These are phyloP conservation scores for Solenopsis fugax DNA, from an alignment of 1,140 invertebrate genomes.

Conservation along the genomic window DNA sequence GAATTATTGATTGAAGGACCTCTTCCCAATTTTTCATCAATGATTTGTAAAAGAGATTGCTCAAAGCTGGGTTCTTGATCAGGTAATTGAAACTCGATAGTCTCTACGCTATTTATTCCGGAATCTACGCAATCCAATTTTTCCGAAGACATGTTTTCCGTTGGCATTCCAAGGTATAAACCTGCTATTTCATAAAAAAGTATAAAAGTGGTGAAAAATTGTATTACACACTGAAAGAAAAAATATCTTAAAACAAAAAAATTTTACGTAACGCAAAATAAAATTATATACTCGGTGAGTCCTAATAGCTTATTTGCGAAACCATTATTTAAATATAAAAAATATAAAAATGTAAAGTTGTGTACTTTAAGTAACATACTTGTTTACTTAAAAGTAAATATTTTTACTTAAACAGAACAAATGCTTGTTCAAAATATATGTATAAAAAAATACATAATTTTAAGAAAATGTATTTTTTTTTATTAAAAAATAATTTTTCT, in stretches of 20 bases:
- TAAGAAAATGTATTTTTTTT: no score
- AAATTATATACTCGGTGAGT: no score
- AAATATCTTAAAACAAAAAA: not conserved
- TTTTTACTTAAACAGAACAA: no score
- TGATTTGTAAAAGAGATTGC: constrained; percentile 84
- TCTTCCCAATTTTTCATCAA: constrained; percentile 84
- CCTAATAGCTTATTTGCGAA: no score
- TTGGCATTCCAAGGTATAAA: constrained; percentile 57
- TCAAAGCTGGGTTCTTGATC: constrained; percentile 83
- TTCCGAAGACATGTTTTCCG: constrained; percentile 71
- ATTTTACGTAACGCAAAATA: no score
- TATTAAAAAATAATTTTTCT: no score
- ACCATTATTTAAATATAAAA: no score
- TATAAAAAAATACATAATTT: no score
- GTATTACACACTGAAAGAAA: not conserved
- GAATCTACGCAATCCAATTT: constrained; percentile 83
- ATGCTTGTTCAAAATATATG: no score
- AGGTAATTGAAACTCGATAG: constrained; percentile 81
- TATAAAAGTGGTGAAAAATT: not conserved
- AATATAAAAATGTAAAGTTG: no score
- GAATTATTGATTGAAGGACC: constrained; percentile 76
- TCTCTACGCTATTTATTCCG: constrained; percentile 85
- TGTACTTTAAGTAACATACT: no score
- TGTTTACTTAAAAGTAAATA: no score
- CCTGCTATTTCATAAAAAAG: not conserved